Base-by-base conservation (phyloP, 2,888 invertebrate genomes). In the Bugula neritina region DNA sequence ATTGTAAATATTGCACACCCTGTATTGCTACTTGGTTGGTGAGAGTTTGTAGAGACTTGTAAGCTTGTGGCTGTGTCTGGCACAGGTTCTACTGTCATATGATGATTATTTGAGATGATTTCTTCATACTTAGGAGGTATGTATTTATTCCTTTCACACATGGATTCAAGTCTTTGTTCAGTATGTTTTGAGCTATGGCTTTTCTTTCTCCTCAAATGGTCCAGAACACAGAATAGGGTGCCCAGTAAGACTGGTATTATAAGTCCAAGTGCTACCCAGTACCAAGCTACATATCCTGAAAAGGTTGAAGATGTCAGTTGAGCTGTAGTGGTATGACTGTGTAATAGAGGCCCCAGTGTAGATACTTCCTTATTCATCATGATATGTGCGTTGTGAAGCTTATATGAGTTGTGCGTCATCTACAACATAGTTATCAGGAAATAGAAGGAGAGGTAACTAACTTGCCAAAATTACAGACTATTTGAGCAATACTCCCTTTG, bases 61-160 rank as follows among this genome's bases (percentile, higher is more conserved):
- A 3, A 5, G 23, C 23, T 5, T 17, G 23, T 55, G 5, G 10
- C 3, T 55, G 55, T 55, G 17, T 43, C 43, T 31, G 31, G 63
- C 2, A 63, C 34, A 17, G 63, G 63, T 31, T 27, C 25, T 25
- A 63, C 31, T 29, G 31, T n/a, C 5, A 63, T 63, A 1, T 63
- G 63, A 1, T 63, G 63, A 34, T 31, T 63, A 31, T 63, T 63
- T 29, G 63, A 31, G 31, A 63, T 63, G 27, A 63, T 63, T 31
- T 63, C 63, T 31, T 63, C 63, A 63, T 63, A 63, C 34, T 63
- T 63, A 31, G 63, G 63, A 13, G 63, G 63, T 3, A 63, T 31
- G 31, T 63, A 63, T 25, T 31, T 63, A 31, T 63, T 63, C 31
- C 63, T 63, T 31, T 63, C 63, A 63, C 63, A 63, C 63, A 63